Evolutionary conservation across 2,113 vertebrate genomes (phyloP), one percentile per base, ranked within the genome.

Genomic region (Mormyrus lacerda): DNA sequence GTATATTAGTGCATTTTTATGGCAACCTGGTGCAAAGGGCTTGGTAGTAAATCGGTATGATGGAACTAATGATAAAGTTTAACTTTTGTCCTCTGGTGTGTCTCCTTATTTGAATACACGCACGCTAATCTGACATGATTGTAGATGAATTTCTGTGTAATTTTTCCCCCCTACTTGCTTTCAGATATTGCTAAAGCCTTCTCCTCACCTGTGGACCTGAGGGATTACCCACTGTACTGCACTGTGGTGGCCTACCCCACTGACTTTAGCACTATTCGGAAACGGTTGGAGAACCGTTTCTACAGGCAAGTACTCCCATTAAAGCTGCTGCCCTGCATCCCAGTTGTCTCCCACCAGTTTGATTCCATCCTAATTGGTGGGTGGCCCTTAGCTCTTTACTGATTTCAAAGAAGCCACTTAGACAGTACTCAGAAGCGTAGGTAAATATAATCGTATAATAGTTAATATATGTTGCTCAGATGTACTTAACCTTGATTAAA

Each of bases 191-290:
- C 97, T n/a, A 98, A 97, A 91, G 96, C 97, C 4, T 99, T 99
- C 92, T 95, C 96, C 89, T 96, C 94, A 87, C 98, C 98, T 0
- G 98, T 99, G 91, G 97, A 98, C 94, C 97, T 99, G 92, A 96
- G 94, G 94, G 97, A 97, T 94, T 99, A 99, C 92, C 97, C 98
- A 47, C 95, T 98, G 90, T 99, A 99, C 94, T 99, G 98, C 96
- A 99, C 98, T 91, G 98, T 96, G 84, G 97, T 99, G 93, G 96
- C 98, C 89, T 99, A 99, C 92, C 97, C 97, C 91, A 99, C 98
- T 88, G 98, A 99, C 96, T 97, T 99, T 92, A 96, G 96, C 95
- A 97, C 97, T 0, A 96, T 99, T 94, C 97, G 95, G 92, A 97
- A 94, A 92, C 97, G 97, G 91, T 96, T 99, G 93, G 97, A 99